Base-by-base conservation (phyloP, 2,888 invertebrate species). In the Disparrhopalites patrizii region DNA sequence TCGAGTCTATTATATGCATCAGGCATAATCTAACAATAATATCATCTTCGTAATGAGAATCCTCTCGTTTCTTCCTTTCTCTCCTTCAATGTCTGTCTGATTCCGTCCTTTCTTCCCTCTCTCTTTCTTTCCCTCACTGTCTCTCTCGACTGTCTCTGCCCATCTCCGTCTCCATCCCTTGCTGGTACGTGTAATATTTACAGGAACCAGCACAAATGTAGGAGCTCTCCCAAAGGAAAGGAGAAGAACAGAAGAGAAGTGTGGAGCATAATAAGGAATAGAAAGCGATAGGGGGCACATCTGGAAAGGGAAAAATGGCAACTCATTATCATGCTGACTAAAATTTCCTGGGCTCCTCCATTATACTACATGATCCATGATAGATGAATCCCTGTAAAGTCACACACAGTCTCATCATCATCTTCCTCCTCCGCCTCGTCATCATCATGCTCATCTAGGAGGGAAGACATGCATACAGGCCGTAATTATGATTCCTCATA, bases 11-110 rank as follows among this genome's bases (percentile, higher is more conserved):
- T 25, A 25, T 47, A 43, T 5, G 8, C 4, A 43, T 43, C 20
- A 18, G 47, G 47, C 20, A 47, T 47, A 25, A 47, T 47, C 47
- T 47, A 23, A 47, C 47, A 47, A 47, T 47, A 47, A 47, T 47
- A 47, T 52, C 52, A 27, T 52, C 28, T 52, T 30, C 25, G 30
- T 28, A 27, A 52, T 52, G 47, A 23, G 47, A 23, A 47, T 13
- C 47, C 20, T 47, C 52, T 28, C 28, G n/a, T 52, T 3, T n/a
- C 3, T 52, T 10, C 52, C 52, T 52, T 52, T 52, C 52, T 7
- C 25, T 30, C 52, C 10, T 7, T 13, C 7, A 52, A 18, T 52
- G 15, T 28, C 30, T 52, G n/a, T 30, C 15, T 30, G 8, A 47
- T 18, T 47, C 18, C 47, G 5, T 18, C 47, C 47, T 47, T 47